phyloP scores from a whole-genome alignment of 1,140 invertebrate genomes.

The Drosophila bifasciata region DNA sequence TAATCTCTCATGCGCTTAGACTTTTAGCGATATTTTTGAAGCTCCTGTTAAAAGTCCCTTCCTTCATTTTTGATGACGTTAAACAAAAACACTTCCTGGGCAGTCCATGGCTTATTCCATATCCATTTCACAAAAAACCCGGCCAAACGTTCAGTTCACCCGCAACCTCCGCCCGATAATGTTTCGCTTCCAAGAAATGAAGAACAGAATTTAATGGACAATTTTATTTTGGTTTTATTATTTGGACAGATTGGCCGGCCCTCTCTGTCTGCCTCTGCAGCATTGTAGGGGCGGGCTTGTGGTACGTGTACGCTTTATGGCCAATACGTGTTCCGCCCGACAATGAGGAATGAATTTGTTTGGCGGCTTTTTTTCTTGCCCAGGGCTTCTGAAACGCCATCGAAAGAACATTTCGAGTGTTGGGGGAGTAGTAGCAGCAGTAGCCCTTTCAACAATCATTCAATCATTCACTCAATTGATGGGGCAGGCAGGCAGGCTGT shows the following conservation, averaged over 20 bases:
- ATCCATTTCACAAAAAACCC: constrained; percentile 15
- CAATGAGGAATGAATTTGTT: constrained; percentile 31
- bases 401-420: background rate
- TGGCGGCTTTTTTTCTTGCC: background rate
- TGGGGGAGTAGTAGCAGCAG: background rate
- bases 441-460: constrained; percentile 68
- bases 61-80: too few relatives aligned
- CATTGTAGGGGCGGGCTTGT: background rate
- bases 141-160: constrained; percentile 2
- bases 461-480: constrained; percentile 73
- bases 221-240: constrained; percentile 52
- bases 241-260: constrained; percentile 38
- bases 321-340: constrained; percentile 59
- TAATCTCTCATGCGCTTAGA: too few relatives aligned
- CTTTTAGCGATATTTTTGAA: too few relatives aligned
- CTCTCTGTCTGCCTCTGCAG: background rate
- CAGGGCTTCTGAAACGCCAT: background rate
- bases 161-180: constrained; percentile 18
- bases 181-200: constrained; percentile 15
- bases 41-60: too few relatives aligned
- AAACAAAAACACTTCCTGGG: constrained; percentile 3
- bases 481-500: constrained; percentile 5
- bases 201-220: constrained; percentile 43
- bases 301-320: constrained; percentile 66
- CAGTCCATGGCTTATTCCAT: constrained; percentile 5